Evolutionary conservation across 2,113 vertebrate genomes (phyloP).

Genomic region (Leptobrachium leishanense): DNA sequence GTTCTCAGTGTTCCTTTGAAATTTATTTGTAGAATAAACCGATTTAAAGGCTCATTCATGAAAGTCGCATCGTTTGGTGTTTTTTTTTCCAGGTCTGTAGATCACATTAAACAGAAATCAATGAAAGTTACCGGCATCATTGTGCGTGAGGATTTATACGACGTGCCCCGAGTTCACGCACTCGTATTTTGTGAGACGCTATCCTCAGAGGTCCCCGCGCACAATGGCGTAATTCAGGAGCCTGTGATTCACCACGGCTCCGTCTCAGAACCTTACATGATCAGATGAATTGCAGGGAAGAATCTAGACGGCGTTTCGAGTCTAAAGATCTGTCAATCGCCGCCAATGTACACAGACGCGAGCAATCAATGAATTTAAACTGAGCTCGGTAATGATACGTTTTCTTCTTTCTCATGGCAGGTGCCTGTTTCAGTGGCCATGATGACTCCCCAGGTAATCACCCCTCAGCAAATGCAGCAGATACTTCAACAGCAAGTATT

Average conservation of each 20-base stretch:
- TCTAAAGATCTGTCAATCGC: conserved; percentile 49
- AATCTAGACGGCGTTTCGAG: conserved; percentile 4
- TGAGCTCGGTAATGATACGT: conserved; percentile 20
- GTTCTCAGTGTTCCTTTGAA: too few species aligned
- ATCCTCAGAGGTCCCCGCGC: not conserved
- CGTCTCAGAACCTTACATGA: not conserved
- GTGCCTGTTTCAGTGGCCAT: conserved; percentile 99
- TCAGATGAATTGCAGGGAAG: not conserved
- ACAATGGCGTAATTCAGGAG: not conserved
- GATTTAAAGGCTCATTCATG: not conserved
- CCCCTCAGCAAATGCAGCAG: conserved; percentile 98
- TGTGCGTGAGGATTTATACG: not conserved
- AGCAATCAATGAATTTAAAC: conserved; percentile 33
- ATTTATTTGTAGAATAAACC: too few species aligned
- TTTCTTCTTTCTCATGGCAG: conserved; percentile 64
- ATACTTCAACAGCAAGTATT: conserved; percentile 98
- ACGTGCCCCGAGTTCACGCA: not conserved
- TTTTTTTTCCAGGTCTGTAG: not conserved
- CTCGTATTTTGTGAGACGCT: not conserved
- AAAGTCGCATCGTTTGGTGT: too few species aligned
- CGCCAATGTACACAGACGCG: conserved; percentile 37
- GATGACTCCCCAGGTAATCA: conserved; percentile 99
- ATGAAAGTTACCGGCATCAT: not conserved
- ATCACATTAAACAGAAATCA: not conserved
- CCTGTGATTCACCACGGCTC: not conserved